Percentiles rank a stretch among this genome's conserved stretches.
phyloP scores from a whole-genome alignment of 1,140 invertebrate genomes.

The Pseudoatta argentina region DNA sequence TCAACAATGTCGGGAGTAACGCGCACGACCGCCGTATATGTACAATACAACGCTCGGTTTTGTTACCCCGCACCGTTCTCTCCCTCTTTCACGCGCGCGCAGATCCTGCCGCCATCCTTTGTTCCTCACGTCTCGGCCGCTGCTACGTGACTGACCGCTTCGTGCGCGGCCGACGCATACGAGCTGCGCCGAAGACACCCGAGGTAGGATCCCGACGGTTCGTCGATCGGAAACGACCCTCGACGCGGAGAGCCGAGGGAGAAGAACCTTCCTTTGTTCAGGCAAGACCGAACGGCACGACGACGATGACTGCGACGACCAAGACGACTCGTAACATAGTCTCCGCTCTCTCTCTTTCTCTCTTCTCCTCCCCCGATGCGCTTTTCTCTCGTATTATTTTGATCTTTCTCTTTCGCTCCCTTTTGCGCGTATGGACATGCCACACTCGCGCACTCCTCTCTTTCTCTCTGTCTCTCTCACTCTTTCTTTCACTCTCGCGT shows the following conservation, averaged over 20 bases:
- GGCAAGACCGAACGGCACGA: slow-evolving; percentile 70
- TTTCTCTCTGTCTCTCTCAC: not conserved
- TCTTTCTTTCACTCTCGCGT: not conserved
- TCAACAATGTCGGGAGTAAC: slow-evolving; percentile 16
- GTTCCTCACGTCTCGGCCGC: slow-evolving; percentile 76
- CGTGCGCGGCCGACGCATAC: slow-evolving; percentile 65
- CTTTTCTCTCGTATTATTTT: slow-evolving; percentile 57
- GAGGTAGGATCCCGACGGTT: slow-evolving; percentile 76
- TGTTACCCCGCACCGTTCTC: slow-evolving; percentile 25
- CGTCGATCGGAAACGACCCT: slow-evolving; percentile 81
- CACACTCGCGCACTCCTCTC: slow-evolving; percentile 22
- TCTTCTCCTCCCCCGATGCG: slow-evolving; percentile 17
- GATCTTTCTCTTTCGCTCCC: slow-evolving; percentile 45
- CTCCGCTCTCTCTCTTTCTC: slow-evolving; percentile 32
- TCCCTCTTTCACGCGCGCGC: slow-evolving; percentile 46
- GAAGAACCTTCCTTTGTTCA: slow-evolving; percentile 76
- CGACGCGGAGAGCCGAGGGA: slow-evolving; percentile 69
- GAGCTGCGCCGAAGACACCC: slow-evolving; percentile 71
- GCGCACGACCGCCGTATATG: slow-evolving; percentile 2
- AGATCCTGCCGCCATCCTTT: slow-evolving; percentile 72
- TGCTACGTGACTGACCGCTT: slow-evolving; percentile 80
- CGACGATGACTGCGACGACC: slow-evolving; percentile 26
- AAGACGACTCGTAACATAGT: slow-evolving; percentile 62
- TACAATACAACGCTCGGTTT: slow-evolving; percentile 8
- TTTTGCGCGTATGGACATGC: slow-evolving; percentile 10